Evolutionary conservation across 2,797 vertebrate species (phyloP).

Genomic region (Prunella strophiata): DNA sequence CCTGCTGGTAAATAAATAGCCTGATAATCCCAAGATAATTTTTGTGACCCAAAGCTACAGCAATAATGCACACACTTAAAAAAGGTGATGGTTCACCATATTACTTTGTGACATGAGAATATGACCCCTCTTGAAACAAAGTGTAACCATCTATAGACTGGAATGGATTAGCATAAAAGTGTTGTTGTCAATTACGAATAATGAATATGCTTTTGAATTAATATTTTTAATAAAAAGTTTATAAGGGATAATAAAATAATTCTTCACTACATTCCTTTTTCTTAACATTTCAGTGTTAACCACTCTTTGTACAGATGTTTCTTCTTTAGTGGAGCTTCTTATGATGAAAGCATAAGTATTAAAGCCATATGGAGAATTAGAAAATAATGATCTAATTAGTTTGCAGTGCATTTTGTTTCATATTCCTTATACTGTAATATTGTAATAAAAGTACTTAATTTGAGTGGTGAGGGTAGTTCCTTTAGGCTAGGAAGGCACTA

Average conservation of each 20-base stretch:
- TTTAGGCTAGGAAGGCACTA: accelerated
- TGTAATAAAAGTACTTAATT: background rate
- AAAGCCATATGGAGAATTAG: background rate
- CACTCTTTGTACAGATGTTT: background rate
- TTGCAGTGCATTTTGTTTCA: background rate
- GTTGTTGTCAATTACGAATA: background rate
- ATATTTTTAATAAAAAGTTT: background rate
- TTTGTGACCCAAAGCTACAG: background rate
- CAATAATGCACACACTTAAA: background rate
- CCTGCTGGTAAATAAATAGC: background rate
- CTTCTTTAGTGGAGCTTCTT: background rate
- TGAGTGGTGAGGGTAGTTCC: background rate
- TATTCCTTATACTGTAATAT: background rate
- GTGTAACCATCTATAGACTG: background rate
- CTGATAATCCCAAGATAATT: background rate
- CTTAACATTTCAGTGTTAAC: background rate
- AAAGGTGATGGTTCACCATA: background rate
- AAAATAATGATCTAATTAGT: background rate
- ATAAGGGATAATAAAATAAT: background rate
- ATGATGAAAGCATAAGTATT: background rate
- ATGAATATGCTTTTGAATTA: background rate
- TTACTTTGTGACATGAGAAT: background rate
- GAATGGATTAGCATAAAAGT: background rate
- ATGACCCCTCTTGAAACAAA: background rate
- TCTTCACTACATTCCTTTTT: background rate